Conservation (phyloP, 2,888 invertebrate species). For the Leptura quadrifasciata region DNA sequence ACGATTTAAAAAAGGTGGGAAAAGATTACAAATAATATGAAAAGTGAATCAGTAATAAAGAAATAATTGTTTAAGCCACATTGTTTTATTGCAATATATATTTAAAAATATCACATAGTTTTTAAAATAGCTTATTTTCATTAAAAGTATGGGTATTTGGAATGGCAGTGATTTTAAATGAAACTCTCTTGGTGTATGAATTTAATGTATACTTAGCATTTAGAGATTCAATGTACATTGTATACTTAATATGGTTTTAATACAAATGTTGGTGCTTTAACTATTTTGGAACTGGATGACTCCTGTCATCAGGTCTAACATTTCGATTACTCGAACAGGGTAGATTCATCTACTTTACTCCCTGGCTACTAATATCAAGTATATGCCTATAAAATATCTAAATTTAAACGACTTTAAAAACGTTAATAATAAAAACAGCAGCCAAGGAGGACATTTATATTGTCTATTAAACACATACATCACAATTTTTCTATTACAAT, state of each 20-base stretch:
- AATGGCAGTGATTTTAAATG: conserved; percentile 49
- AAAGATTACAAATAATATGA: background rate
- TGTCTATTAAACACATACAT: conserved; percentile 73
- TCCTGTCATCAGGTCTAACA: conserved; percentile 55
- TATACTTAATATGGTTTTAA: conserved; percentile 66
- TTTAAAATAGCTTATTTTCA: conserved; percentile 26
- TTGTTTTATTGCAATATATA: conserved; percentile 43
- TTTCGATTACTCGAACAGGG: conserved; percentile 47
- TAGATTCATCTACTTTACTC: conserved; percentile 58
- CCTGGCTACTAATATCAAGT: conserved; percentile 59
- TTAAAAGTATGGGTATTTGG: conserved; percentile 40
- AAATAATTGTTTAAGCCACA: conserved; percentile 39
- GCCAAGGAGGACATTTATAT: conserved; percentile 72
- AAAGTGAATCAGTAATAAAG: conserved; percentile 35
- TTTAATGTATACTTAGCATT: conserved; percentile 68
- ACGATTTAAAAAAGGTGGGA: background rate
- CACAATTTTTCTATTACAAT: conserved; percentile 71
- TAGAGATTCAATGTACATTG: conserved; percentile 70
- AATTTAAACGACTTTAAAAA: conserved; percentile 37
- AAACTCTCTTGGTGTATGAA: conserved; percentile 60
- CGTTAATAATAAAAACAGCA: conserved; percentile 58
- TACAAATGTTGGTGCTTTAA: conserved; percentile 74
- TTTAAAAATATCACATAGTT: conserved; percentile 36
- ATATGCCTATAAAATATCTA: conserved; percentile 45
- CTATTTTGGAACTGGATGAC: conserved; percentile 70